phyloP scores from a whole-genome alignment of 2,113 vertebrate species.

The Orcinus orca region DNA sequence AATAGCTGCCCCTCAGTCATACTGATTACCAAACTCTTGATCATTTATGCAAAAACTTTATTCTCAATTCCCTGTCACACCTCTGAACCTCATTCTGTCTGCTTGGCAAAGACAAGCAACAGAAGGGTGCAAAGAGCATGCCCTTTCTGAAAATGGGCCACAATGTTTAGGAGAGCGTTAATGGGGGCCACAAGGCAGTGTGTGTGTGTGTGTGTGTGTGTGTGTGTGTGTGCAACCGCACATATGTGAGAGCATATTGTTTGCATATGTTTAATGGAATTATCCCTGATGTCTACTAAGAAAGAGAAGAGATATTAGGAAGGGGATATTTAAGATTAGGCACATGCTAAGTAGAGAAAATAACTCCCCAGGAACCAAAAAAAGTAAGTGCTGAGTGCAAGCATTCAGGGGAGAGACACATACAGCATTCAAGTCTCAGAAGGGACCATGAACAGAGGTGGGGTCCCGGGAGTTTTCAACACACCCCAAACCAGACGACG shows the following conservation, averaged over 20 bases:
- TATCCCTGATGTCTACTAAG: slow-evolving; percentile 58
- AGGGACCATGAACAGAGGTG: background rate
- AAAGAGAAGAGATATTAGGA: slow-evolving; percentile 21
- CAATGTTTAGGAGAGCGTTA: background rate
- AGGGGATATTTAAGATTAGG: slow-evolving; percentile 50
- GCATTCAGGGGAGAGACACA: background rate
- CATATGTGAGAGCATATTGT: background rate
- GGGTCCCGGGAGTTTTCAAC: background rate
- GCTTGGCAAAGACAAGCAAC: background rate
- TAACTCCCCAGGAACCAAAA: background rate
- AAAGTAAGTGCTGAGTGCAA: slow-evolving; percentile 11
- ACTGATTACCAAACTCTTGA: background rate
- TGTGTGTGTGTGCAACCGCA: background rate
- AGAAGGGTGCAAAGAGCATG: background rate
- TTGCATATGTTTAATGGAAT: slow-evolving; percentile 8
- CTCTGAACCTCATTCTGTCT: background rate
- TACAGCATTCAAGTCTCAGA: background rate
- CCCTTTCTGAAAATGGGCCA: slow-evolving; percentile 15
- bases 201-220: background rate
- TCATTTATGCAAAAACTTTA: background rate
- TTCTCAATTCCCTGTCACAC: background rate
- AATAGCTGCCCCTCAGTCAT: background rate
- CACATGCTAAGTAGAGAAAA: slow-evolving; percentile 68
- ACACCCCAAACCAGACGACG: background rate
- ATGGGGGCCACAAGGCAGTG: background rate